Conservation (phyloP, 2,113 vertebrate species). For the Prietella phreatophila region DNA sequence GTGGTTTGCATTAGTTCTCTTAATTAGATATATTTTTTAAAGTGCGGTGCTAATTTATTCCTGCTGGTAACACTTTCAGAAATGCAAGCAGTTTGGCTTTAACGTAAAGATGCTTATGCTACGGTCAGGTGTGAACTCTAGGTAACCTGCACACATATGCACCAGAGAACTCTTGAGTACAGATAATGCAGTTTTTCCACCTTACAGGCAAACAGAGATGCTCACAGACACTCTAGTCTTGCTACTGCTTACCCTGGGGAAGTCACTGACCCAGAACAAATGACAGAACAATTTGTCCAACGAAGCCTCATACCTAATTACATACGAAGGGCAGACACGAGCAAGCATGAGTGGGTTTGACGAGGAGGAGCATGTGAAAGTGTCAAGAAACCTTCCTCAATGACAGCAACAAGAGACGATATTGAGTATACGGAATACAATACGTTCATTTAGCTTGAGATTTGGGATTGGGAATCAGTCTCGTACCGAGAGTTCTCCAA, state of each 20-base stretch:
- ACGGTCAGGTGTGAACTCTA: not conserved
- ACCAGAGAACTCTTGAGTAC: not conserved
- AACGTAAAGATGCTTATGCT: not conserved
- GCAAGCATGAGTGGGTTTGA: constrained; percentile 4
- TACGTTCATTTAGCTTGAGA: not conserved
- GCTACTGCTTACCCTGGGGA: constrained; percentile 13
- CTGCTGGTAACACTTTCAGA: not conserved
- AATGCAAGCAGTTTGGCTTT: not conserved
- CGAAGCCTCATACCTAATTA: constrained; percentile 51
- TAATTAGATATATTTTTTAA: not conserved
- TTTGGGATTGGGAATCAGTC: not conserved
- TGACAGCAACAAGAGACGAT: not conserved
- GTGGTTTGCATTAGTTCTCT: not conserved
- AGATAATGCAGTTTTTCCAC: not conserved
- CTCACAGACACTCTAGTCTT: not conserved
- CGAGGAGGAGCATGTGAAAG: not conserved
- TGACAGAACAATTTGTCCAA: constrained; percentile 48
- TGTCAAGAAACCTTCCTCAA: constrained; percentile 13
- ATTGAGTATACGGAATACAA: not conserved
- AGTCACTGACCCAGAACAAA: constrained; percentile 51
- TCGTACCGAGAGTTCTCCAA: not conserved
- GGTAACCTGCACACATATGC: not conserved
- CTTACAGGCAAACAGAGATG: not conserved
- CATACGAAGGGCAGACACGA: constrained; percentile 39
- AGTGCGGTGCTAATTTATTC: not conserved